Base-by-base conservation (phyloP, 2,888 invertebrate species). In the Hydrotaea cyrtoneurina region DNA sequence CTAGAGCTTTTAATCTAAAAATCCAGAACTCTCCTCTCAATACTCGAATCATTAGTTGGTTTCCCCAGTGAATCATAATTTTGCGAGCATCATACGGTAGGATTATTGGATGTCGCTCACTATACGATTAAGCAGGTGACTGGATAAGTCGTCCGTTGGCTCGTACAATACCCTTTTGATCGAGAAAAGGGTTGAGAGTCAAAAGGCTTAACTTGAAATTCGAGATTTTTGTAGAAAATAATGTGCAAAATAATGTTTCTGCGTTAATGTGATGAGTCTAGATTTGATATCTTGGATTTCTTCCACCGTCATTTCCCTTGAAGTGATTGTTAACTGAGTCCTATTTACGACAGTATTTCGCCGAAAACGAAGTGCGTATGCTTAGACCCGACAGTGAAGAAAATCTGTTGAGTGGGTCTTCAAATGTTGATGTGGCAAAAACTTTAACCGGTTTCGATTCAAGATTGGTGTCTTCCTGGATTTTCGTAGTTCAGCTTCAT, bases 31-130 rank as follows among this genome's bases (percentile, higher is more conserved):
- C 59, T 17, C 46, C 13, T 0, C 59, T 13, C 8, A 53, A 53
- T 11, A 23, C 53, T 26, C 66, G 66, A n/a, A 39, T 43, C 39
- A 77, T 31, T 0, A 77, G 17, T 23, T 77, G 55, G 39, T 69
- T 77, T 55, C 69, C 77, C 13, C 69, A 53, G 23, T 69, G 71
- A 10, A 78, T 11, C 0, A 31, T 50, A 5, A 64, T 62, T 72
- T 62, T 50, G n/a, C 72, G 72, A 10, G 72, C 17, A 36, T 78
- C 17, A 3, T 31, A 71, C 10, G 59, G 59, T 26, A 59, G 31
- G 0, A 81, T 17, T 50, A 77, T 77, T 11, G 53, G 77, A 59
- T 81, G 55, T 3, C 66, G 39, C 26, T 81, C 80, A 55, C 69
- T 55, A 1, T 46, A 80, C 0, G 62, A 31, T 15, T 69, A 31